Evolutionary conservation across 2,113 vertebrate genomes (phyloP), one percentile per base, ranked within the genome.

Genomic region (Pelecanoides urinatrix): DNA sequence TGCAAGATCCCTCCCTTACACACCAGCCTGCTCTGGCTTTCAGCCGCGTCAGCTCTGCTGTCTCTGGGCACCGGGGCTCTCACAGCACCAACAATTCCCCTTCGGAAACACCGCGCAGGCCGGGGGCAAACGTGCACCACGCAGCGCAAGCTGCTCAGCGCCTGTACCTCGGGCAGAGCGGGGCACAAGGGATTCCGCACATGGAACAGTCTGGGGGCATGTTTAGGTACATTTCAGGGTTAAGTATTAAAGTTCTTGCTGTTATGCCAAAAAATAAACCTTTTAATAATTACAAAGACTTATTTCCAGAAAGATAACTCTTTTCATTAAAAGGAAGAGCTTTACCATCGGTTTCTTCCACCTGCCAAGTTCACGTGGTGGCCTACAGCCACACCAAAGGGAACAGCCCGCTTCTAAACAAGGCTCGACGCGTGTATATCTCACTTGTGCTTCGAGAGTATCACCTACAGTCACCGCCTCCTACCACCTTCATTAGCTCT

Each of bases 101-200:
- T 59, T 4, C 0, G 2, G 47, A 50, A 27, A 19, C 26, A 7
- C 30, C 1, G 8, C 17, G 52, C 47, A 16, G 67, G 47, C 32
- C 2, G 1, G 36, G 61, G 56, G 49, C 30, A 10, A 47, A 22
- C 2, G 4, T 1, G 16, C 27, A 23, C 18, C 7, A 0, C 2
- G 14, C 11, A 32, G 27, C 38, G 11, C 8, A 26, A 45, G 63
- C 56, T 25, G 49, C 79, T 30, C 13, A 3, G 26, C 5, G 0
- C 6, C 44, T 9, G 34, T 3, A 11, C 11, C 22, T 49, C 0
- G 4, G 63, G 68, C 36, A 32, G 80, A 25, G 3, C 20, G 1
- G 16, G 76, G 59, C 20, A 18, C 4, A 6, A 4, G 45, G 27
- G 47, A 6, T 16, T 25, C 44, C 10, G 49, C 16, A 5, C 6